phyloP scores from a whole-genome alignment of 2,888 invertebrate species.

The Heliconius erato region DNA sequence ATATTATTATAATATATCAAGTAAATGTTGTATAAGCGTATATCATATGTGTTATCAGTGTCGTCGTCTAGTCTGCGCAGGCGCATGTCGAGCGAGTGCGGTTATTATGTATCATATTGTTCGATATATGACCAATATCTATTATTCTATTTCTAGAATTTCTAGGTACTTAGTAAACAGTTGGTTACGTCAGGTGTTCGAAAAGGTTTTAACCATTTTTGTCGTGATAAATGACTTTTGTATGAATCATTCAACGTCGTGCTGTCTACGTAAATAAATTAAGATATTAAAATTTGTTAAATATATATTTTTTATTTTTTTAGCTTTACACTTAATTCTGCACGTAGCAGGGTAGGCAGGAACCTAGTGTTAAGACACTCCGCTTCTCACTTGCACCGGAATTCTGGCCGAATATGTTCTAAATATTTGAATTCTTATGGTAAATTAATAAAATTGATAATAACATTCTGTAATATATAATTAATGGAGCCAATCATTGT shows the following conservation, averaged over 20 bases:
- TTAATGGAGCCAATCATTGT: too few species aligned
- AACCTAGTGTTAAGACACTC: too few species aligned
- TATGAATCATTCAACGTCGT: not conserved
- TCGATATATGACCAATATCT: not conserved
- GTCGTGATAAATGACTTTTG: not conserved
- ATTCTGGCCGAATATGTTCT: too few species aligned
- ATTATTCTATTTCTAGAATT: not conserved
- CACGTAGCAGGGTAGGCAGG: too few species aligned
- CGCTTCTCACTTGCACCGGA: too few species aligned
- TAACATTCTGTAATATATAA: too few species aligned
- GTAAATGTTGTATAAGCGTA: not conserved
- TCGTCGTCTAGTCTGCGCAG: slow-evolving; percentile 45
- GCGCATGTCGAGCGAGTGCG: slow-evolving; percentile 5
- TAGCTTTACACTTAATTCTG: too few species aligned
- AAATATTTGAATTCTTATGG: too few species aligned
- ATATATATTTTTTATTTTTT: too few species aligned
- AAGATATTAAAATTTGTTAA: not conserved
- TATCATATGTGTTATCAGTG: slow-evolving; percentile 9
- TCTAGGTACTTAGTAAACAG: not conserved
- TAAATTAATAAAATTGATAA: too few species aligned
- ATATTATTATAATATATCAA: not conserved
- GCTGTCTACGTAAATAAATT: slow-evolving; percentile 11
- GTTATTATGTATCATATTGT: not conserved
- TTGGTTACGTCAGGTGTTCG: not conserved
- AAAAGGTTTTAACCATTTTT: not conserved